phyloP scores from a whole-genome alignment of 2,797 vertebrate species.

The Diplodus sargus region DNA sequence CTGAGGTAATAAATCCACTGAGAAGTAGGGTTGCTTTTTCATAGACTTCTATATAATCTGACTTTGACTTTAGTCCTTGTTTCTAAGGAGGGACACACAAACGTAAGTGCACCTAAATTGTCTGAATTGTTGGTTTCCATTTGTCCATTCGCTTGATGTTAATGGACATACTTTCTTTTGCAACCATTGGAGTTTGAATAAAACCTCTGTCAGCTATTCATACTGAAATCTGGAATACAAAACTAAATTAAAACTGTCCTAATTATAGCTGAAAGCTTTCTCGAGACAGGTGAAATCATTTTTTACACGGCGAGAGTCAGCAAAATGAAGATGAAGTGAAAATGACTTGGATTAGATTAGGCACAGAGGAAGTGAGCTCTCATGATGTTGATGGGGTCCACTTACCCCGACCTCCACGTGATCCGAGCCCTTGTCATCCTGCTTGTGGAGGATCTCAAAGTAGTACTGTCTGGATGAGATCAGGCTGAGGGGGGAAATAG shows the following conservation, averaged over 20 bases:
- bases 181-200: too few species aligned
- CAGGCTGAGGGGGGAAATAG: slow-evolving; percentile 78
- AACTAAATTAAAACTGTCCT: slow-evolving; percentile 24
- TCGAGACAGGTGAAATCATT: slow-evolving; percentile 18
- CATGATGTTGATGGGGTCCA: slow-evolving; percentile 31
- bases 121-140: too few species aligned
- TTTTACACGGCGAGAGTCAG: slow-evolving; percentile 3
- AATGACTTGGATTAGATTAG: neutral
- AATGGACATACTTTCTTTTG: too few species aligned
- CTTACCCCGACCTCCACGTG: slow-evolving; percentile 99
- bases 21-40: too few species aligned
- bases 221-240: too few species aligned
- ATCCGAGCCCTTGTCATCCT: slow-evolving; percentile 96
- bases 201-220: too few species aligned
- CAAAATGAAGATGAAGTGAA: neutral
- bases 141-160: too few species aligned
- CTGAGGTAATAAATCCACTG: too few species aligned
- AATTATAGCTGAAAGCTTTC: slow-evolving; percentile 14
- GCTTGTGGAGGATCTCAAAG: slow-evolving; percentile 99
- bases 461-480: slow-evolving; percentile 95
- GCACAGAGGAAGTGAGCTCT: neutral
- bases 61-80: too few species aligned
- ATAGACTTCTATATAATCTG: too few species aligned
- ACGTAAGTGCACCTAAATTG: too few species aligned
- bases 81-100: too few species aligned